Evolutionary conservation across 2,113 vertebrate species (phyloP).

Genomic region (Brachyhypopomus occidentalis): DNA sequence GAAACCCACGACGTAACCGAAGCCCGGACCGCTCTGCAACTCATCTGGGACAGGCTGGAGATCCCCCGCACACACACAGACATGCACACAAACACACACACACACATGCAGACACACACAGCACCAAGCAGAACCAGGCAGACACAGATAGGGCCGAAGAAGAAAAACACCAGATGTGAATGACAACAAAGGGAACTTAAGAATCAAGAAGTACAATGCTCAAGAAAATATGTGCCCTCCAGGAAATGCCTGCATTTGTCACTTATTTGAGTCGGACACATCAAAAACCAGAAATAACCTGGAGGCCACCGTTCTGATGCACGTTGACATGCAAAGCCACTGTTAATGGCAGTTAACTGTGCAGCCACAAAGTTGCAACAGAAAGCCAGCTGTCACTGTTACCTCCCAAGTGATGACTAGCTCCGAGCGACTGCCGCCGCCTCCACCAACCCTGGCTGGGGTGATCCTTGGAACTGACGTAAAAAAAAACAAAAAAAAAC

Average conservation of each 20-base stretch:
- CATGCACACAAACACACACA: no score
- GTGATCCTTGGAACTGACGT: slow-evolving; percentile 86
- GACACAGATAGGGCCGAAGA: no score
- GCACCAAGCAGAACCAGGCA: no score
- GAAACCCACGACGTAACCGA: slow-evolving; percentile 96
- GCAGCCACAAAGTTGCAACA: slow-evolving; percentile 15
- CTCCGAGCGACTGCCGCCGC: slow-evolving; percentile 91
- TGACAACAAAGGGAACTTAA: background rate
- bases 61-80: slow-evolving; percentile 28
- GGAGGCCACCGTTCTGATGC: slow-evolving; percentile 9
- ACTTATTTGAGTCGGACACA: background rate
- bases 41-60: slow-evolving; percentile 91
- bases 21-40: slow-evolving; percentile 90
- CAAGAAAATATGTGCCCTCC: background rate
- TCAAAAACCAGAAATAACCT: slow-evolving; percentile 24
- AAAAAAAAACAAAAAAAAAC: background rate
- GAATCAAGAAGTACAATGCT: background rate
- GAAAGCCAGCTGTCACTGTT: slow-evolving; percentile 46
- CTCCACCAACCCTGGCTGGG: slow-evolving; percentile 89
- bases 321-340: slow-evolving; percentile 3
- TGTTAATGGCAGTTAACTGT: background rate
- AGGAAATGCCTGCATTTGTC: background rate
- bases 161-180: no score
- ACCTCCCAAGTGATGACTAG: slow-evolving; percentile 98
- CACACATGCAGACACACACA: no score